phyloP scores from a whole-genome alignment of 2,113 vertebrate species.

The Alces alces region DNA sequence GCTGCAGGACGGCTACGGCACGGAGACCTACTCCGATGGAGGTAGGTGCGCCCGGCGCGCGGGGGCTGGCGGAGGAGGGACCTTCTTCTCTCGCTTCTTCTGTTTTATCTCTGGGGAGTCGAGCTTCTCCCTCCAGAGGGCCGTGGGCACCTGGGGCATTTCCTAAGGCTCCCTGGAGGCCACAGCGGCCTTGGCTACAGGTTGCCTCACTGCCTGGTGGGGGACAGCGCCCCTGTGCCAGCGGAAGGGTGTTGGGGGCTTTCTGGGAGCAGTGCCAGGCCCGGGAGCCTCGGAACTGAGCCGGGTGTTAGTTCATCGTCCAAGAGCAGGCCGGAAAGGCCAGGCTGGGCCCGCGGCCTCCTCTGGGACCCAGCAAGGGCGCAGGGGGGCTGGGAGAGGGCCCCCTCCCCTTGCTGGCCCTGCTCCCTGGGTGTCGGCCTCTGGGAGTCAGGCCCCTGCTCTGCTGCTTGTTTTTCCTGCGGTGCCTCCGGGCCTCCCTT shows the following conservation, averaged over 20 bases:
- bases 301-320: neutral
- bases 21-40: slow-evolving; percentile 99
- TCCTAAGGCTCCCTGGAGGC: slow-evolving; percentile 4
- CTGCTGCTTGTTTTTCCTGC: slow-evolving; percentile 71
- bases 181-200: slow-evolving; percentile 67
- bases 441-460: neutral
- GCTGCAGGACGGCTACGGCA: slow-evolving; percentile 98
- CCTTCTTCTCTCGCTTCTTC: neutral
- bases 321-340: slow-evolving; percentile 41
- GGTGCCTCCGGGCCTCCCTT: slow-evolving; percentile 69
- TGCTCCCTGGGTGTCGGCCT: neutral
- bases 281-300: slow-evolving; percentile 19
- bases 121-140: neutral
- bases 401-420: neutral
- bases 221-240: slow-evolving; percentile 44
- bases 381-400: neutral
- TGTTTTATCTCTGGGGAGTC: slow-evolving; percentile 47
- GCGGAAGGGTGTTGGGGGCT: neutral
- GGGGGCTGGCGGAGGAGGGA: neutral
- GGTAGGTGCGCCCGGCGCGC: slow-evolving; percentile 82
- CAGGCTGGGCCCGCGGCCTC: neutral
- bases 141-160: neutral
- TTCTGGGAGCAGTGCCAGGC: slow-evolving; percentile 59
- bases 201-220: slow-evolving; percentile 62
- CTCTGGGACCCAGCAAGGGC: neutral